Conservation (phyloP, 2,797 vertebrate genomes). For the Pipistrellus kuhlii region DNA sequence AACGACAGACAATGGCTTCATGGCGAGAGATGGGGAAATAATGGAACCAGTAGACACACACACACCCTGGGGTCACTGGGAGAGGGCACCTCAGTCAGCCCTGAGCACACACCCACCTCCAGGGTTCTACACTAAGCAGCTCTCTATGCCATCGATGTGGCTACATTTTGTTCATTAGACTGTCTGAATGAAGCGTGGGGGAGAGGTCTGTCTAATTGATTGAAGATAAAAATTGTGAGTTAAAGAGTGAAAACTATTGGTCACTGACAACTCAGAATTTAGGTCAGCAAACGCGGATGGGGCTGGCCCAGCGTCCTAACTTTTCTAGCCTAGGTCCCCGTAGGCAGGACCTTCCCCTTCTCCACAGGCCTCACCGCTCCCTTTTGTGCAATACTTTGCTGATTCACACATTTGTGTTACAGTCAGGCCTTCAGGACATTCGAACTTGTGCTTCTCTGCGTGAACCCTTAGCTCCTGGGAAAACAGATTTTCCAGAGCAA, state of each 20-base stretch:
- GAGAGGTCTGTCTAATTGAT: not conserved
- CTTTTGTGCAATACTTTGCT: not conserved
- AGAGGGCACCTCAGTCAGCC: not conserved
- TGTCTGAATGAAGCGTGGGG: not conserved
- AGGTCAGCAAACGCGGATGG: not conserved
- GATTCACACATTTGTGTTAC: not conserved
- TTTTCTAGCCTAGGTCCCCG: not conserved
- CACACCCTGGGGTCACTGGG: not conserved
- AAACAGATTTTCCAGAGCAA: not conserved
- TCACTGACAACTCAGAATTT: not conserved
- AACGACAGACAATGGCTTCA: conserved; percentile 28
- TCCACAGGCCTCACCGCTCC: not conserved
- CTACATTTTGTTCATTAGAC: not conserved
- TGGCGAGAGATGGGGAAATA: conserved; percentile 40
- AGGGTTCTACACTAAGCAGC: not conserved
- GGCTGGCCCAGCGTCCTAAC: too few relatives aligned
- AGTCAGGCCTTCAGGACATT: not conserved
- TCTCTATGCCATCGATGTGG: accelerated
- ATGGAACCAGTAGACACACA: not conserved
- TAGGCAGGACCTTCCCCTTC: not conserved
- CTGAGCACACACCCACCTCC: not conserved
- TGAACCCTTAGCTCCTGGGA: not conserved
- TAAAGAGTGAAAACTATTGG: not conserved
- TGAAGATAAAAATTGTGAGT: not conserved
- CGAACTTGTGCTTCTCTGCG: not conserved